Evolutionary conservation across 1,140 invertebrate genomes (phyloP).

Genomic region (Drosophila willistoni): DNA sequence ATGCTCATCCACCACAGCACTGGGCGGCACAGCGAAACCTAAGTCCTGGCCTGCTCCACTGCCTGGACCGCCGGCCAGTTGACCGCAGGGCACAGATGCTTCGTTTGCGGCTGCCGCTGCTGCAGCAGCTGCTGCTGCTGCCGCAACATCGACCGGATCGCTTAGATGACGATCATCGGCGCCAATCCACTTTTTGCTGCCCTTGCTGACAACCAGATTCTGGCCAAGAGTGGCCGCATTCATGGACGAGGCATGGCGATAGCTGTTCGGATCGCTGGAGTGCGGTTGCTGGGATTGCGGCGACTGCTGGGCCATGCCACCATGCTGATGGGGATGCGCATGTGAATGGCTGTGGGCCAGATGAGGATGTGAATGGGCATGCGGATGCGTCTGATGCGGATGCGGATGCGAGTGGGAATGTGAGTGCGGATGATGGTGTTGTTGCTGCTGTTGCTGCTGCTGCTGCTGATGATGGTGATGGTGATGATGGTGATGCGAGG

Average conservation of each 20-base stretch:
- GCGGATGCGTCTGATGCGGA: slow-evolving; percentile 52
- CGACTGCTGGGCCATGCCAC: slow-evolving; percentile 39
- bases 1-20: slow-evolving; percentile 71
- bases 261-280: slow-evolving; percentile 45
- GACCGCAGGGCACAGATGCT: slow-evolving; percentile 7
- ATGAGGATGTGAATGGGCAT: slow-evolving; percentile 36
- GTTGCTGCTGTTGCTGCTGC: slow-evolving; percentile 11
- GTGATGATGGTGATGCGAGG: slow-evolving; percentile 47
- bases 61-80: slow-evolving; percentile 5
- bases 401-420: slow-evolving; percentile 49
- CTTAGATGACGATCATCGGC: slow-evolving; percentile 67
- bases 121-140: not conserved
- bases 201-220: slow-evolving; percentile 82
- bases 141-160: slow-evolving; percentile 48
- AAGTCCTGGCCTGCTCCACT: slow-evolving; percentile 50
- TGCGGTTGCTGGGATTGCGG: slow-evolving; percentile 52
- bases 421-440: slow-evolving; percentile 48
- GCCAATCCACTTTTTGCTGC: slow-evolving; percentile 82
- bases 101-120: slow-evolving; percentile 2
- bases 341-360: slow-evolving; percentile 28
- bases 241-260: slow-evolving; percentile 71
- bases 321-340: slow-evolving; percentile 49
- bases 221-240: slow-evolving; percentile 68
- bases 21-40: slow-evolving; percentile 75
- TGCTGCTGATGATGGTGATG: slow-evolving; percentile 56